A percentile compares a stretch with the other conserved stretches of the same genome.
Conservation (phyloP, 2,113 vertebrate species). For the Mesembrinibis cayennensis region DNA sequence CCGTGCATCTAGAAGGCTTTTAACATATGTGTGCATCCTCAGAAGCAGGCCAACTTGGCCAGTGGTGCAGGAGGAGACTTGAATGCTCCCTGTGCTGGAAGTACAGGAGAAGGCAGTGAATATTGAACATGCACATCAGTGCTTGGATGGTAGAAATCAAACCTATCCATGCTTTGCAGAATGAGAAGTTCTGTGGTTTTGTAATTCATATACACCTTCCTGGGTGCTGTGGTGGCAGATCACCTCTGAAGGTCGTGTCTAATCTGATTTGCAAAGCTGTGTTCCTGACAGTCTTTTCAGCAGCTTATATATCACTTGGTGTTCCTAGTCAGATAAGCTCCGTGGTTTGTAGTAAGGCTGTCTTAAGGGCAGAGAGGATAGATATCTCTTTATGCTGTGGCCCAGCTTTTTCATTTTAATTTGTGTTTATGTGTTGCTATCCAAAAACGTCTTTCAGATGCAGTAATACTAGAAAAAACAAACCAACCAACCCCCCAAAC, state of each 20-base stretch:
- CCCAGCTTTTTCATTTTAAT: background rate
- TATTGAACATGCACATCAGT: fast-evolving
- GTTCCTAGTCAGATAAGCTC: constrained; percentile 27
- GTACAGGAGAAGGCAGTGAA: background rate
- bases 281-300: constrained; percentile 34
- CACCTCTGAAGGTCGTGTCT: constrained; percentile 22
- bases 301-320: background rate
- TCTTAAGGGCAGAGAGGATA: background rate
- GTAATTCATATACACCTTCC: background rate
- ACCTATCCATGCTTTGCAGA: background rate
- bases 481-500: background rate
- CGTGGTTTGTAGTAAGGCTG: background rate
- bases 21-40: fast-evolving
- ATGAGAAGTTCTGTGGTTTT: background rate
- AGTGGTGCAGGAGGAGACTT: background rate
- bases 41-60: fast-evolving
- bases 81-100: background rate
- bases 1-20: background rate
- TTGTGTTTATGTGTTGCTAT: background rate
- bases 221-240: background rate
- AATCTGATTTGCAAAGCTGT: constrained; percentile 47
- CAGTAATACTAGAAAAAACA: background rate
- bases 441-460: background rate
- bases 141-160: background rate
- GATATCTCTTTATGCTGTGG: background rate